Conservation (phyloP, 30 jellyfish, hydroid and myxozoan genomes). For the Aurelia aurita complex sp. Pacific region DNA sequence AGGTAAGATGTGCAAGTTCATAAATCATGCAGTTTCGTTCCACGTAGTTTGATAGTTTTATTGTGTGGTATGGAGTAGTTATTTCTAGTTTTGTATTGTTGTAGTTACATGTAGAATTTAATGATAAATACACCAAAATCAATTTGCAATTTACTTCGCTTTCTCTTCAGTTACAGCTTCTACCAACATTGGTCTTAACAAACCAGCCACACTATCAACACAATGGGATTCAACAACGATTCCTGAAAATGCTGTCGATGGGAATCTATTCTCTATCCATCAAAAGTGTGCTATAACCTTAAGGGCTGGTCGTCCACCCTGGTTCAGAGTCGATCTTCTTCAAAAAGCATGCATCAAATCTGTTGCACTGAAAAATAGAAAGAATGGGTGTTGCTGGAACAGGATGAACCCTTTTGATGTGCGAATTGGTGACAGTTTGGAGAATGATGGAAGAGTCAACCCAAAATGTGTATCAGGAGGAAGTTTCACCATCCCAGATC, state of each 20-base stretch:
- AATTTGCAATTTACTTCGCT: too few species aligned
- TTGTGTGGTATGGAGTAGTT: too few species aligned
- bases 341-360: not conserved
- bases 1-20: too few species aligned
- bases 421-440: constrained; percentile 12
- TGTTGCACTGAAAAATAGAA: constrained; percentile 14
- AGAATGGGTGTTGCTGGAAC: not conserved
- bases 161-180: too few species aligned
- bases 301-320: not conserved
- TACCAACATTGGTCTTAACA: not conserved
- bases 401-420: constrained; percentile 41
- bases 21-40: too few species aligned
- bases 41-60: too few species aligned
- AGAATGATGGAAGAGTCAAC: constrained; percentile 10
- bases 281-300: not conserved
- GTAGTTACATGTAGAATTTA: too few species aligned
- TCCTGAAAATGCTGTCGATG: not conserved
- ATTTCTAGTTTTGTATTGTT: too few species aligned
- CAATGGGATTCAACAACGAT: not conserved
- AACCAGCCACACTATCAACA: not conserved
- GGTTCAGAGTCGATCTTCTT: not conserved
- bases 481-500: not conserved
- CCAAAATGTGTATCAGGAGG: constrained; percentile 8
- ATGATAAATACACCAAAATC: too few species aligned
- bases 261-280: not conserved